phyloP scores from a whole-genome alignment of 2,113 vertebrate species.

The Takifugu bimaculatus region DNA sequence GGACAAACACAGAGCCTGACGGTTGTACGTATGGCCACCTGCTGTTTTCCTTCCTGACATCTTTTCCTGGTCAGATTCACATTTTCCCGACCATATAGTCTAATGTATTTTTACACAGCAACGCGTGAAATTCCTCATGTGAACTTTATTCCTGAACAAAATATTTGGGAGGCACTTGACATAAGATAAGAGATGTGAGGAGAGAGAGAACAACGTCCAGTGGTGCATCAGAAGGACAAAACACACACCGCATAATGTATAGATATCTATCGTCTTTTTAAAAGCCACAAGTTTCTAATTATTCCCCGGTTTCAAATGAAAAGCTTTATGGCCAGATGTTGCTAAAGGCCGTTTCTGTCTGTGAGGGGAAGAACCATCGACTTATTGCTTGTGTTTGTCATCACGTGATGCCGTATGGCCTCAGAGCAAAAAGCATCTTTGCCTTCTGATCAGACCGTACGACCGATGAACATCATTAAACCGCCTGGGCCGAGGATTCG shows the following conservation, averaged over 20 bases:
- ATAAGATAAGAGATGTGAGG: conserved; percentile 56
- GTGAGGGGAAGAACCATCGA: conserved; percentile 54
- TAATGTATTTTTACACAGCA: conserved; percentile 60
- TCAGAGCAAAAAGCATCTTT: conserved; percentile 53
- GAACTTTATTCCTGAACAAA: conserved; percentile 68
- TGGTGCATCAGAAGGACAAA: background rate
- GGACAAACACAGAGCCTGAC: no score
- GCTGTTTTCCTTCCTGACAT: conserved; percentile 12
- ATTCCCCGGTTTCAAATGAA: conserved; percentile 68
- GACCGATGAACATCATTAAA: conserved; percentile 52
- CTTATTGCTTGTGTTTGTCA: conserved; percentile 68
- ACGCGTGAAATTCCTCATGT: conserved; percentile 66
- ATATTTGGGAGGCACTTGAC: conserved; percentile 67
- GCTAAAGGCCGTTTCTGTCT: conserved; percentile 65
- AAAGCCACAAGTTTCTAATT: conserved; percentile 72
- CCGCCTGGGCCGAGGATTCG: no score
- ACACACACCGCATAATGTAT: conserved; percentile 12
- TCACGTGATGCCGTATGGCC: conserved; percentile 60
- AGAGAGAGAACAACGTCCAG: conserved; percentile 13
- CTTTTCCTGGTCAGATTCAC: conserved; percentile 42
- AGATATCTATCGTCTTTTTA: conserved; percentile 45
- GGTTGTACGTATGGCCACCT: conserved; percentile 2
- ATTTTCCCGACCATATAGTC: conserved; percentile 67
- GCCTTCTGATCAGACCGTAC: conserved; percentile 66
- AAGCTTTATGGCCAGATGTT: conserved; percentile 68